phyloP scores from a whole-genome alignment of 2,797 vertebrate species.

The Masticophis lateralis region DNA sequence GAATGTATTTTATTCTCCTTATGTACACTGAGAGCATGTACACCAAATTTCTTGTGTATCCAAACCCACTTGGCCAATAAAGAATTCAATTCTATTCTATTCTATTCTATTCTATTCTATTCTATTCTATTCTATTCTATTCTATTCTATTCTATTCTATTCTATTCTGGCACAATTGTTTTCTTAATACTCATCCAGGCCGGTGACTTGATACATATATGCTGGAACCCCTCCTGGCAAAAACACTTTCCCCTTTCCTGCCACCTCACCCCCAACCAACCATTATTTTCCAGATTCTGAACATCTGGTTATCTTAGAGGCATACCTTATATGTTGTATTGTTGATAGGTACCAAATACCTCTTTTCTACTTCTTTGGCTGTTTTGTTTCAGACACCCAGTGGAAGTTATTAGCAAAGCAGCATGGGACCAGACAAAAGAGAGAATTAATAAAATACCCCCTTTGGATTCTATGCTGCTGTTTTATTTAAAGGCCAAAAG shows the following conservation, averaged over 20 bases:
- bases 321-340: constrained; percentile 47
- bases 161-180: constrained; percentile 18
- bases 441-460: background rate
- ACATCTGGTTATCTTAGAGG: constrained; percentile 48
- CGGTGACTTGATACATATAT: constrained; percentile 24
- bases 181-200: constrained; percentile 37
- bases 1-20: too few relatives aligned
- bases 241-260: background rate
- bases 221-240: constrained; percentile 36
- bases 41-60: too few relatives aligned
- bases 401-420: constrained; percentile 25
- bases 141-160: too few relatives aligned
- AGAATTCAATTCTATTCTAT: too few relatives aligned
- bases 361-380: constrained; percentile 29
- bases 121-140: too few relatives aligned
- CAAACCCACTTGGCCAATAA: too few relatives aligned
- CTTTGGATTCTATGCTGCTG: constrained; percentile 17
- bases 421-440: constrained; percentile 20
- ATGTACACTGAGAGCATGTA: too few relatives aligned
- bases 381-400: constrained; percentile 35
- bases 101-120: too few relatives aligned
- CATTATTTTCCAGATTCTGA: constrained; percentile 20
- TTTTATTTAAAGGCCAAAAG: constrained; percentile 24
- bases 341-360: constrained; percentile 18
- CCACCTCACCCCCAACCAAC: background rate